Percentiles rank a stretch among this genome's conserved stretches.
phyloP scores from a whole-genome alignment of 1,140 invertebrate genomes.

The Littorina saxatilis region DNA sequence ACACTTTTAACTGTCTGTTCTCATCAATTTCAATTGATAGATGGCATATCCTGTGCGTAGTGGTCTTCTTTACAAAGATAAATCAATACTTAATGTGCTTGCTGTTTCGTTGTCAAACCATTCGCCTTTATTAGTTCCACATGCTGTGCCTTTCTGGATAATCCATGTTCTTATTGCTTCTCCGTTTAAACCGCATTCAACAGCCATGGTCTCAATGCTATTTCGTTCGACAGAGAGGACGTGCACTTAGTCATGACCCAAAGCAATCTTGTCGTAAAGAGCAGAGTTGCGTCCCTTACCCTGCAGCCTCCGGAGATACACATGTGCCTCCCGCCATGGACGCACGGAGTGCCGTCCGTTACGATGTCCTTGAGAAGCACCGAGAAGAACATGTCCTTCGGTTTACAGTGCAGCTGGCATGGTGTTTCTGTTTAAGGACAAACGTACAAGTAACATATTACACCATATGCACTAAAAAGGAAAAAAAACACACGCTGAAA shows the following conservation, averaged over 20 bases:
- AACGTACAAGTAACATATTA: not conserved
- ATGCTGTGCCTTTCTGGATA: too few species aligned
- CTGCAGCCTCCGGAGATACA: slow-evolving; percentile 90
- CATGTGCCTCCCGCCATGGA: slow-evolving; percentile 85
- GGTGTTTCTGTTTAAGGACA: slow-evolving; percentile 80
- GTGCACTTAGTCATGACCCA: too few species aligned
- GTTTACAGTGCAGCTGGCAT: slow-evolving; percentile 92
- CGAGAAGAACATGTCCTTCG: slow-evolving; percentile 84
- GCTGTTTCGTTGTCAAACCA: too few species aligned
- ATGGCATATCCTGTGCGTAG: not conserved
- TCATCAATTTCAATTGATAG: not conserved
- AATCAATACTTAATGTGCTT: too few species aligned
- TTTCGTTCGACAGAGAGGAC: too few species aligned
- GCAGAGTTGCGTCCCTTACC: slow-evolving; percentile 68
- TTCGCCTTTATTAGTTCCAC: too few species aligned
- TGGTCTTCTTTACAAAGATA: too few species aligned
- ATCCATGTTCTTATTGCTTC: too few species aligned
- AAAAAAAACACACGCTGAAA: not conserved
- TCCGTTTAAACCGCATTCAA: too few species aligned
- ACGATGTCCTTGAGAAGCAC: slow-evolving; percentile 89
- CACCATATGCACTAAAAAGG: not conserved
- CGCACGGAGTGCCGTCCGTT: slow-evolving; percentile 91
- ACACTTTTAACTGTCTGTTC: slow-evolving; percentile 3
- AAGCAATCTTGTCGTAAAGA: too few species aligned
- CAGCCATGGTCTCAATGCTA: too few species aligned